Base-by-base conservation (phyloP, 2,888 invertebrate genomes). In the Sclerodermus sp. region DNA sequence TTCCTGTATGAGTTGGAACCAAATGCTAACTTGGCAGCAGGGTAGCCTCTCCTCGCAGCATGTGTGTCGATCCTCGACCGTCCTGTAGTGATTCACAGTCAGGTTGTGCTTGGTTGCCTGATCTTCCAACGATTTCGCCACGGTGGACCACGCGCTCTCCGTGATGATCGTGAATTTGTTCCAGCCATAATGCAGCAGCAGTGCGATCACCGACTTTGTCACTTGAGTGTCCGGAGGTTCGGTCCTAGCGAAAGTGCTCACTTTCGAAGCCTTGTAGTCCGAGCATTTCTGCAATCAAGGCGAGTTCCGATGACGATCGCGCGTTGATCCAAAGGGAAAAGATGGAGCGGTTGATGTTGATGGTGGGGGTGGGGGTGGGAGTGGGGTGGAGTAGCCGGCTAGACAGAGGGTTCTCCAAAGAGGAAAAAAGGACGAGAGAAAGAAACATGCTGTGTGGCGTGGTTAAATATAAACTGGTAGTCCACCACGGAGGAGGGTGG, bases 161-260 rank as follows among this genome's bases (percentile, higher is more conserved):
- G 90, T 88, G 41, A 95, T 82, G 54, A 97, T 90, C 16, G 93
- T 89, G 80, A 96, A 96, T 77, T 93, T 93, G 66, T 87, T 87
- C 98, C 98, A 98, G 68, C 90, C 86, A 81, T 93, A 96, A 80
- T 96, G 91, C 49, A 87, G 84, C 68, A 99, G 82, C 51, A 98
- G 82, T 1, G 96, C 89, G 77, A 98, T 87, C 66, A 97, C 89
- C 41, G 96, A 96, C 81, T 96, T 95, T 52, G 93, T 93, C 57
- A 96, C 94, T 86, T 95, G 96, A 37, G 90, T 93, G 71, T 96
- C 92, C 36, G 95, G 94, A 18, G 96, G 96, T 79, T 93, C 94
- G 31, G 96, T 91, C 72, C 96, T 84, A 36, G 94, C 94, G 79
- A 96, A 96, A 53, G 95, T 96, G 55, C 91, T 88, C 74, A 93